phyloP scores from a whole-genome alignment of 2,888 invertebrate genomes.

The Neoitamus cyanurus region DNA sequence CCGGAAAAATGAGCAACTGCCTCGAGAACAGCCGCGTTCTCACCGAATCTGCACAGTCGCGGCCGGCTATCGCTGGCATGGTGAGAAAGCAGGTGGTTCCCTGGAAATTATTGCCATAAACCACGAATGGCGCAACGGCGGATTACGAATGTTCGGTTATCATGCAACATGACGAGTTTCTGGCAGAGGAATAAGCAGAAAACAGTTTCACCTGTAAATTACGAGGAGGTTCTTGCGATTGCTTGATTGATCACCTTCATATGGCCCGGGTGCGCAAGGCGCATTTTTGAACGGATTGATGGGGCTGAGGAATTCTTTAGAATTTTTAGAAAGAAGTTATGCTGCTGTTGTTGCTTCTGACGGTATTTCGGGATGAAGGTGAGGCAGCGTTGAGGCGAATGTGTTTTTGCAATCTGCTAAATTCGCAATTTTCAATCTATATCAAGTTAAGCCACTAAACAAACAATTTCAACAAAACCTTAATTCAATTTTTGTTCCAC shows the following conservation, averaged over 20 bases:
- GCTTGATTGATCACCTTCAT: conserved; percentile 36
- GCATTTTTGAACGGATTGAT: neutral
- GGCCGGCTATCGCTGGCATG: neutral
- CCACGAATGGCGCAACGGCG: neutral
- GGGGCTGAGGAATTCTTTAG: neutral
- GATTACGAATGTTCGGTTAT: conserved; percentile 25
- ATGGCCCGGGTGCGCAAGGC: neutral
- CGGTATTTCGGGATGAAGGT: neutral
- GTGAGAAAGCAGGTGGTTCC: conserved; percentile 25
- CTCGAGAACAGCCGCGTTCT: neutral
- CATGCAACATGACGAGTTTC: conserved; percentile 18
- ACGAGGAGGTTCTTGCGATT: conserved; percentile 25
- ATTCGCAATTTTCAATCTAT: no score
- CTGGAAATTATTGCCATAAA: conserved; percentile 32
- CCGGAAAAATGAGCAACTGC: neutral
- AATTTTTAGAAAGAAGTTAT: neutral
- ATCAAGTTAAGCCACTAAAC: no score
- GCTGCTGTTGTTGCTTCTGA: neutral
- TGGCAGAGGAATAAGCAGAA: neutral
- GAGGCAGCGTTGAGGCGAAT: no score
- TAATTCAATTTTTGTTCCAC: no score
- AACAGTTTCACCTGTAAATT: conserved; percentile 24
- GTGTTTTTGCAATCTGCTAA: no score
- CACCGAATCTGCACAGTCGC: neutral
- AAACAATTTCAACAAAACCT: no score